Base-by-base conservation (phyloP, 2,797 vertebrate species). In the Enteromius radiatus region DNA sequence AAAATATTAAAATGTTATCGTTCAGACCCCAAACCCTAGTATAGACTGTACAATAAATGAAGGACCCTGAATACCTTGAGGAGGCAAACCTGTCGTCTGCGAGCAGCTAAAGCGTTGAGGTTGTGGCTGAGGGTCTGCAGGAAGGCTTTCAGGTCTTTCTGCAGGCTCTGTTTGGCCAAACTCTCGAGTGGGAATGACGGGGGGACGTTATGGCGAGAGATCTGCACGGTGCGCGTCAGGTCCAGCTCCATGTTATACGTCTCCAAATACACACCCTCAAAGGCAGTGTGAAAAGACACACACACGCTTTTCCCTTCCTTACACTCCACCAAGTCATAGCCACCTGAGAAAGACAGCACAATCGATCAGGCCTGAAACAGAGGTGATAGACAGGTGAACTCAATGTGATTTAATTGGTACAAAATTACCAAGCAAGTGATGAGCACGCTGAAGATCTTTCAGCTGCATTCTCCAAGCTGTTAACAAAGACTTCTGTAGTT, bases 161-260 rank as follows among this genome's bases (percentile, higher is more conserved):
- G 92, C 82, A 97, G 71, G 90, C 92, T 87, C 71, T 92, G 86
- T 73, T 91, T 87, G 36, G 91, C 85, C 0, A 97, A 87, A 56
- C 86, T 89, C 87, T 93, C 91, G 73, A 99, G 83, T 0, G 96
- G 96, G 77, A 99, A 95, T 89, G 95, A 97, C 15, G 84, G 56
- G 0, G 97, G 97, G 3, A 99, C 21, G 3, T 96, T 95, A 80
- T 99, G 96, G 31, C 90, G 94, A 75, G 17, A 76, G 84, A 99
- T 95, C 86, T 31, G 88, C 79, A 95, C 84, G 0, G 73, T 87
- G 0, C 92, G 92, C 85, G 88, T 88, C 36, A 93, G 63, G 59
- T 93, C 84, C 10, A 98, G 84, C 85, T 97, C 95, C 89, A 99
- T 81, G 87, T 95, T 92, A 87, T 96, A 99, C 9, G 94, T 96